Conservation (phyloP, 2,113 vertebrate species). For the Dermatemys mawii region DNA sequence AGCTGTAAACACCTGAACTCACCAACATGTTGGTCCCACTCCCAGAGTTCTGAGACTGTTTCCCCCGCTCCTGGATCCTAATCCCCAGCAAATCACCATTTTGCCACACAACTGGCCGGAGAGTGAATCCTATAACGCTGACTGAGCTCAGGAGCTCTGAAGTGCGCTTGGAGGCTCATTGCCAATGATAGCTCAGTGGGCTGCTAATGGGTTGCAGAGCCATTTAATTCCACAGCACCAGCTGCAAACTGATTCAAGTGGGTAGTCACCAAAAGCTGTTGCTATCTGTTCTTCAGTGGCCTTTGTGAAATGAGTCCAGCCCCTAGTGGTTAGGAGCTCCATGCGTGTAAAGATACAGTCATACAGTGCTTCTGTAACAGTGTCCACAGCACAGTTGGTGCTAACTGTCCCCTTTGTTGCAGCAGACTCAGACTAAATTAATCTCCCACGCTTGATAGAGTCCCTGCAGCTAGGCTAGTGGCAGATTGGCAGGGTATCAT, state of each 20-base stretch:
- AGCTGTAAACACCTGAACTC: slow-evolving; percentile 34
- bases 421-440: background rate
- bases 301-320: slow-evolving; percentile 6
- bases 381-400: slow-evolving; percentile 23
- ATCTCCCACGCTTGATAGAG: background rate
- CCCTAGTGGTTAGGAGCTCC: background rate
- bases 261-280: background rate
- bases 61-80: background rate
- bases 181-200: background rate
- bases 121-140: rapidly evolving
- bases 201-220: background rate
- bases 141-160: background rate
- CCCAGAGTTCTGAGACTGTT: rapidly evolving
- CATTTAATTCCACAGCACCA: background rate
- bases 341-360: background rate
- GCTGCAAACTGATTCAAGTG: background rate
- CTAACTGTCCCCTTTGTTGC: background rate
- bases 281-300: background rate
- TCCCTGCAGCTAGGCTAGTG: background rate
- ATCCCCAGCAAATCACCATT: rapidly evolving
- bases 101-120: background rate
- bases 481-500: background rate
- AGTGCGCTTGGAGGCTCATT: background rate
- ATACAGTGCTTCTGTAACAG: rapidly evolving
- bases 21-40: rapidly evolving